phyloP scores from a whole-genome alignment of 2,888 invertebrate species.

The Flexamia atlantica region DNA sequence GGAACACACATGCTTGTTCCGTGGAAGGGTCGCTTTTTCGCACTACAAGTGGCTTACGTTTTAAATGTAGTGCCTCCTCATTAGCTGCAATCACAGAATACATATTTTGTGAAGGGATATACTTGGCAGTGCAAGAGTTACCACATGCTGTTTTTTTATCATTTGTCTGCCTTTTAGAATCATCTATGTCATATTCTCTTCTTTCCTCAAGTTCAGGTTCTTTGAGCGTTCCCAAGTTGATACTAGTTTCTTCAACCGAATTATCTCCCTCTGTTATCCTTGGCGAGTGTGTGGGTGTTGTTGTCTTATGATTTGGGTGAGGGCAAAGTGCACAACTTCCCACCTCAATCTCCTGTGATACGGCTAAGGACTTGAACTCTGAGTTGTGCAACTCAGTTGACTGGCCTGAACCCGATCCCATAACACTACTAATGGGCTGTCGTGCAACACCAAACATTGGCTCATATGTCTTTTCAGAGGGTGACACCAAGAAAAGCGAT shows the following conservation, averaged over 20 bases:
- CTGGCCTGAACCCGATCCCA: not conserved
- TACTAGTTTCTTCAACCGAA: slow-evolving; percentile 16
- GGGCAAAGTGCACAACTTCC: slow-evolving; percentile 27
- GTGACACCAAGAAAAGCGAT: slow-evolving; percentile 49
- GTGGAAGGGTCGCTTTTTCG: slow-evolving; percentile 14
- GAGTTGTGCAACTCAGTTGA: slow-evolving; percentile 9
- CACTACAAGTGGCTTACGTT: not conserved
- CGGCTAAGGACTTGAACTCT: slow-evolving; percentile 54
- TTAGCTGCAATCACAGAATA: slow-evolving; percentile 23
- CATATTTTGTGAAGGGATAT: slow-evolving; percentile 23
- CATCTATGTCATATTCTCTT: too few relatives aligned
- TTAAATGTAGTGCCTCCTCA: slow-evolving; percentile 14
- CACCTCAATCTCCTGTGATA: not conserved
- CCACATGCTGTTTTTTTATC: slow-evolving; percentile 7
- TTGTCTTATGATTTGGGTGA: not conserved
- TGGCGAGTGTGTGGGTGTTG: too few relatives aligned
- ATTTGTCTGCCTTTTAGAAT: not conserved
- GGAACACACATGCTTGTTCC: slow-evolving; percentile 38
- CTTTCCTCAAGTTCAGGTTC: not conserved
- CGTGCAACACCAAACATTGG: slow-evolving; percentile 6
- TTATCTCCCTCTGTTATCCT: slow-evolving; percentile 35
- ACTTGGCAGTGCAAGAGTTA: not conserved
- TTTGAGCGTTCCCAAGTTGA: not conserved
- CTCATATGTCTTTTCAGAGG: not conserved
- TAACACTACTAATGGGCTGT: not conserved